Conservation (phyloP, 1,140 invertebrate species). For the Wasmannia auropunctata region DNA sequence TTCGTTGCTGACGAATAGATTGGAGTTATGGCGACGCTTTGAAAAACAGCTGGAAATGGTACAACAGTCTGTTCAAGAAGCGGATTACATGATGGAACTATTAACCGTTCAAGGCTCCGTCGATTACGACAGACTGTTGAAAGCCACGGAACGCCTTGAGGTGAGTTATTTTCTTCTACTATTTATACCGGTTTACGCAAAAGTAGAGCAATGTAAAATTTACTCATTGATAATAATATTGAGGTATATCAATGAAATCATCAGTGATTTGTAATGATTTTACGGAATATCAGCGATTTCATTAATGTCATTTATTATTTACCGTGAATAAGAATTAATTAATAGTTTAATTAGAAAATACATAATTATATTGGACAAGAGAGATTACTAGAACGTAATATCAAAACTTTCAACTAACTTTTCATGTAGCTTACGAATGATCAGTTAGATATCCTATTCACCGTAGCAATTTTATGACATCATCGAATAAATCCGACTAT, state of each 20-base stretch:
- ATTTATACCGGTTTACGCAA: not conserved
- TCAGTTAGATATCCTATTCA: not conserved
- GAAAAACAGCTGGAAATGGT: slow-evolving; percentile 91
- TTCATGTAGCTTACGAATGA: not conserved
- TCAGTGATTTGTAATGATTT: not conserved
- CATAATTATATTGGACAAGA: not conserved
- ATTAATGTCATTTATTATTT: not conserved
- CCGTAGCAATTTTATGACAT: not conserved
- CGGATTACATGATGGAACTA: slow-evolving; percentile 94
- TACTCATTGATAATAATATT: not conserved
- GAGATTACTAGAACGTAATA: not conserved
- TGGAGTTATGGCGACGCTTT: slow-evolving; percentile 90
- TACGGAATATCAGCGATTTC: not conserved
- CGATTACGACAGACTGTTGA: slow-evolving; percentile 92
- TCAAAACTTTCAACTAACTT: not conserved
- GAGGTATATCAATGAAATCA: not conserved
- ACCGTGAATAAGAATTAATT: not conserved
- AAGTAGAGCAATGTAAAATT: not conserved
- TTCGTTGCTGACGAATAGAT: slow-evolving; percentile 87
- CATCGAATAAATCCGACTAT: not conserved
- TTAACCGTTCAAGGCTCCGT: slow-evolving; percentile 92
- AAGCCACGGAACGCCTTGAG: slow-evolving; percentile 92
- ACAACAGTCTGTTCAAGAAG: slow-evolving; percentile 91
- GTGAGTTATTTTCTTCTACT: slow-evolving; percentile 84
- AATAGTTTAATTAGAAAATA: too few relatives aligned